A percentile compares a stretch with the other conserved stretches of the same genome.
These are phyloP conservation scores for Columba guinea DNA, from an alignment of 2,797 vertebrate genomes.

Conservation along the genomic window DNA sequence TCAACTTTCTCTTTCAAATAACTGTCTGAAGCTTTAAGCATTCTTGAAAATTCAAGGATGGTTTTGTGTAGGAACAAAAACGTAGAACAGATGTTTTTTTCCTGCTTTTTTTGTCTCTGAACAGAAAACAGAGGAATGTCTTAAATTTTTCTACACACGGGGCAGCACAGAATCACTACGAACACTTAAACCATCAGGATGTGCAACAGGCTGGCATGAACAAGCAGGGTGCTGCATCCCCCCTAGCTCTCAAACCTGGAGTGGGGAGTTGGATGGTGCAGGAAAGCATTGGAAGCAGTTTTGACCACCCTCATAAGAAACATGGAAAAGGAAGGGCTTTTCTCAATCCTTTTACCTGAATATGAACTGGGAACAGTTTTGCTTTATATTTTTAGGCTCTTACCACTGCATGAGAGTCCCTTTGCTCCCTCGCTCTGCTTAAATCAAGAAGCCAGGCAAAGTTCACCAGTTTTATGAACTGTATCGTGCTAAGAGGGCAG, in stretches of 20 bases:
- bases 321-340: not conserved
- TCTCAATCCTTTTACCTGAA: not conserved
- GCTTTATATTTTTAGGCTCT: not conserved
- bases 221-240: not conserved
- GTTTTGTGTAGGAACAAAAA: not conserved
- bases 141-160: not conserved
- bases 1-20: not conserved
- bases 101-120: not conserved
- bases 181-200: not conserved
- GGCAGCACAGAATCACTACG: not conserved
- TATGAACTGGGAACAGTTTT: not conserved
- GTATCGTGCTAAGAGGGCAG: not conserved
- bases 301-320: not conserved
- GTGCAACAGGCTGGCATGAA: not conserved
- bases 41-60: not conserved
- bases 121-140: not conserved
- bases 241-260: not conserved
- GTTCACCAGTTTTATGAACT: constrained; percentile 37
- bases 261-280: not conserved
- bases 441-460: constrained; percentile 46
- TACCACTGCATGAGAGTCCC: not conserved
- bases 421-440: constrained; percentile 1
- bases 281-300: not conserved
- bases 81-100: not conserved
- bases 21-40: not conserved